A percentile compares a stretch with the other conserved stretches of the same genome.
Conservation (phyloP, 2,888 invertebrate species). For the Tenthredo scrophulariae region DNA sequence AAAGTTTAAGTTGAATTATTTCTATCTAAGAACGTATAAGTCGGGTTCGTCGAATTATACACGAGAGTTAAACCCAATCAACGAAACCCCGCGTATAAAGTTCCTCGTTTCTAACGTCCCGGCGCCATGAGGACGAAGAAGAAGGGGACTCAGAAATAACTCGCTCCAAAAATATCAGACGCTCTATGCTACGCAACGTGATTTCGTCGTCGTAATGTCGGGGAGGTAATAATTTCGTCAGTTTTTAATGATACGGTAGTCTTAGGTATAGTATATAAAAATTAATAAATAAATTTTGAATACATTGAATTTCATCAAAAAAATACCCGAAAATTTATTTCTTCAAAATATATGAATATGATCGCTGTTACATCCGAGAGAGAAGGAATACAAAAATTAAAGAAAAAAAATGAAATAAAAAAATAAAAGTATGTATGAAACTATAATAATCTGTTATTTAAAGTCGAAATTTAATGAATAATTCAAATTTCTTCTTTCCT, state of each 20-base stretch:
- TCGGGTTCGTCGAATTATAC: not conserved
- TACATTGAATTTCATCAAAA: not conserved
- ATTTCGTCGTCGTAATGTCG: slow-evolving; percentile 27
- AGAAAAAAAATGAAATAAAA: not conserved
- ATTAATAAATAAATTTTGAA: not conserved
- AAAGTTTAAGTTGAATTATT: not conserved
- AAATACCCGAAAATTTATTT: not conserved
- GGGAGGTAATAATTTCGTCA: not conserved
- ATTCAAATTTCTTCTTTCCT: not conserved
- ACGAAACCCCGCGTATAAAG: slow-evolving; percentile 27
- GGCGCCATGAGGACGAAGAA: slow-evolving; percentile 1
- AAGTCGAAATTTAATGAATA: not conserved
- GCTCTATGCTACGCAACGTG: not conserved
- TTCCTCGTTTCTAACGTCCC: not conserved
- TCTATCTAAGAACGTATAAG: not conserved
- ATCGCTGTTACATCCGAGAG: not conserved
- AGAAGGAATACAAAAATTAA: not conserved
- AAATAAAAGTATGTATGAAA: not conserved
- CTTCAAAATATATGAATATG: not conserved
- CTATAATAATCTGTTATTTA: not conserved
- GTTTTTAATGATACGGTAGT: not conserved
- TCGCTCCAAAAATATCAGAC: slow-evolving; percentile 68
- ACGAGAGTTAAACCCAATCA: not conserved
- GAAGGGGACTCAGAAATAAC: slow-evolving; percentile 67
- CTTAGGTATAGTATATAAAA: not conserved